A percentile compares a stretch with the other conserved stretches of the same genome.
Evolutionary conservation across 2,797 vertebrate genomes (phyloP).

Genomic region (Tangara arthus): DNA sequence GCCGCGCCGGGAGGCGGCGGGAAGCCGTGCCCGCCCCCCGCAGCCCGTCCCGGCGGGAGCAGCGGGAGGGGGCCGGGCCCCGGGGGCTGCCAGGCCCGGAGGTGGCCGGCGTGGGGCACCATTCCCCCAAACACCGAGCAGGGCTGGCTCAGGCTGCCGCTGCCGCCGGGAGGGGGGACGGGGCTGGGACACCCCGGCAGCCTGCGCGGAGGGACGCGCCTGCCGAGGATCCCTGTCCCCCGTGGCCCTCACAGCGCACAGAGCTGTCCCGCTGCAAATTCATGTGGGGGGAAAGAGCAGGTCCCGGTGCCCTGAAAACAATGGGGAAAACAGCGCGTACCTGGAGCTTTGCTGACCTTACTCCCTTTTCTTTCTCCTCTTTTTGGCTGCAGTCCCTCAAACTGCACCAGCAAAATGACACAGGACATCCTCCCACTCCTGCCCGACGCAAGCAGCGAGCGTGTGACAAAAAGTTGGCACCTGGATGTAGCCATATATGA

Average conservation of each 20-base stretch:
- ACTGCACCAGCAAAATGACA: background rate
- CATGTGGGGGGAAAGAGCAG: accelerated
- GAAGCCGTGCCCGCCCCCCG: background rate
- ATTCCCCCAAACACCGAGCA: background rate
- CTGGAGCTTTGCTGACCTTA: background rate
- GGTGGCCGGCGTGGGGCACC: background rate
- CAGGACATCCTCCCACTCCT: slow-evolving; percentile 14
- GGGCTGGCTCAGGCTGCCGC: background rate
- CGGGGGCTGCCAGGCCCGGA: background rate
- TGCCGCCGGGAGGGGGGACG: background rate
- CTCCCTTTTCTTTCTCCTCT: background rate
- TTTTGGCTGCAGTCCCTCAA: background rate
- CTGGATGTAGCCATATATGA: background rate
- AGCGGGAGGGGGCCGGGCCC: background rate
- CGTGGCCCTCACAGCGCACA: background rate
- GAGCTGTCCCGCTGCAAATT: background rate
- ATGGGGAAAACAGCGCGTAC: background rate
- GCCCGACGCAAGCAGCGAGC: background rate
- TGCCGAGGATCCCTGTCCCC: background rate
- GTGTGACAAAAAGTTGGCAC: background rate
- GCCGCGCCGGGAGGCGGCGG: background rate
- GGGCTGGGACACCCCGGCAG: background rate
- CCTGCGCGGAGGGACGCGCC: background rate
- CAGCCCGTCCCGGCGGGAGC: background rate
- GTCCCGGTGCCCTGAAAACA: background rate